Evolutionary conservation across 2,113 vertebrate species (phyloP).

Genomic region (Circaetus cinerascens): DNA sequence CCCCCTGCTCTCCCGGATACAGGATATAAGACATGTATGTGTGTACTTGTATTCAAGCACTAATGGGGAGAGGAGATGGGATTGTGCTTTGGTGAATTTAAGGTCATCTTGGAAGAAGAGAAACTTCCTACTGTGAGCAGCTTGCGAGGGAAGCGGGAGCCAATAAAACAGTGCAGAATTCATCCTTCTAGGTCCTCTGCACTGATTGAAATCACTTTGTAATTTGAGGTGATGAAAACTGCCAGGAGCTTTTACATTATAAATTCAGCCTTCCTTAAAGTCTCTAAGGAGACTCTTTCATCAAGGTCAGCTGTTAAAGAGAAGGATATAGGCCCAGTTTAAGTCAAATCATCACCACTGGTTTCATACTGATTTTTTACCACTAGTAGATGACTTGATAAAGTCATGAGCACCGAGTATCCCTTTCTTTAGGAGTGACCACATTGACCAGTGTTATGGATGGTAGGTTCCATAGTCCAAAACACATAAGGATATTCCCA

Average conservation of each 20-base stretch:
- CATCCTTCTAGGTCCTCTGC: neutral
- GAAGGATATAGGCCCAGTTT: neutral
- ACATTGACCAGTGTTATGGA: neutral
- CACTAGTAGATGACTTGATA: neutral
- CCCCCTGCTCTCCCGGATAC: neutral
- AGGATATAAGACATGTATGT: neutral
- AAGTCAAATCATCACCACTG: neutral
- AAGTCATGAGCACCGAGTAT: neutral
- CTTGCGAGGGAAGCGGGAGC: neutral
- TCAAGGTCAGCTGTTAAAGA: neutral
- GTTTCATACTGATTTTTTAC: neutral
- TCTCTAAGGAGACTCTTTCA: neutral
- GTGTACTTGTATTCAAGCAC: neutral
- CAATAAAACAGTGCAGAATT: neutral
- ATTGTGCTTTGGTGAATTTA: neutral
- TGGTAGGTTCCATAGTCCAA: neutral
- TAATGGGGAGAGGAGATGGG: neutral
- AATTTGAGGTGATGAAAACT: conserved; percentile 28
- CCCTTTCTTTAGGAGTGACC: neutral
- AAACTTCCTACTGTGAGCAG: neutral
- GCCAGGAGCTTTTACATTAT: neutral
- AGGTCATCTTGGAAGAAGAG: neutral
- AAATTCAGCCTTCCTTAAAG: neutral
- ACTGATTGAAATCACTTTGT: neutral
- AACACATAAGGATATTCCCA: neutral